Percentiles rank a stretch among this genome's conserved stretches.
Conservation (phyloP, 1,140 invertebrate genomes). For the Lerema accius region DNA sequence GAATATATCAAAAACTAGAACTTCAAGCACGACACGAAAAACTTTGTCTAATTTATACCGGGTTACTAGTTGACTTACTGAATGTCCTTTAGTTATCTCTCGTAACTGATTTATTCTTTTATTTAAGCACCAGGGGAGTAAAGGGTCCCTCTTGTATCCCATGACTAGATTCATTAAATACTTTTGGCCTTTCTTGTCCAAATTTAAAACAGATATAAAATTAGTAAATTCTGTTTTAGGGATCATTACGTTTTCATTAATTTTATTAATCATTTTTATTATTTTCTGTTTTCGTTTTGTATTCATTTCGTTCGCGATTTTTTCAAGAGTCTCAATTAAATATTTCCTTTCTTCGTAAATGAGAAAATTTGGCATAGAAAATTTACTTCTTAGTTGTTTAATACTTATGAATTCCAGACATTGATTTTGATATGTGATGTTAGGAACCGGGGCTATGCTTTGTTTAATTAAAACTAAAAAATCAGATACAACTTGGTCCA, state of each 20-base stretch:
- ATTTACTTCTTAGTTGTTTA: background rate
- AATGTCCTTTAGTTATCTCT: conserved; percentile 11
- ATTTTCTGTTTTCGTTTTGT: background rate
- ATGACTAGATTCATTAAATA: conserved; percentile 18
- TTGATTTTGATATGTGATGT: background rate
- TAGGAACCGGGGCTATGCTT: background rate
- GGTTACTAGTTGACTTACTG: conserved; percentile 17
- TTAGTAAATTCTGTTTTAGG: conserved; percentile 10
- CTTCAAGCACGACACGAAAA: conserved; percentile 30
- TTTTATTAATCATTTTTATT: conserved; percentile 11
- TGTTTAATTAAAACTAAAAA: conserved; percentile 5
- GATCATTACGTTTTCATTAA: background rate
- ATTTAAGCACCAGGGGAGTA: conserved; percentile 4
- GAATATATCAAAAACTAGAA: conserved; percentile 33
- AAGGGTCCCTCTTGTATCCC: conserved; percentile 9
- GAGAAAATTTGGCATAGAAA: conserved; percentile 7
- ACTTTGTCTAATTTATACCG: conserved; percentile 19
- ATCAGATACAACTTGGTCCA: conserved; percentile 3
- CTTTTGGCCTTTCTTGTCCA: conserved; percentile 1
- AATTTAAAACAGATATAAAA: conserved; percentile 2
- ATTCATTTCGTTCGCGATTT: background rate
- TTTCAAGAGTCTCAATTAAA: conserved; percentile 4
- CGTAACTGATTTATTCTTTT: conserved; percentile 20
- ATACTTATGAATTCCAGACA: conserved; percentile 6
- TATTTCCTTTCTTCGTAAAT: conserved; percentile 7